Evolutionary conservation across 1,140 invertebrate species (phyloP).

Genomic region (Neocloeon triangulifer): DNA sequence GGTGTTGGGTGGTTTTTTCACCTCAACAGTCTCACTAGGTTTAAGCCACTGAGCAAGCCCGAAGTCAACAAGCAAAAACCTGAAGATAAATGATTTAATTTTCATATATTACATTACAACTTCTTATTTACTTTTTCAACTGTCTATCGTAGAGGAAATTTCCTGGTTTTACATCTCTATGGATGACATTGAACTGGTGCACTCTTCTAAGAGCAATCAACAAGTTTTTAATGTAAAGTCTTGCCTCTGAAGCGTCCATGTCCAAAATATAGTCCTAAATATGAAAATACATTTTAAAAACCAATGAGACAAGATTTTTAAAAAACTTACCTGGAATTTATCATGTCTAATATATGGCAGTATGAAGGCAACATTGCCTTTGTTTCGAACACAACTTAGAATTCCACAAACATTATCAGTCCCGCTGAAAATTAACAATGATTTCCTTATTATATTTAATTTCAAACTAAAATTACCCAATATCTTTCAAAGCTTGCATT

Average conservation of each 20-base stretch:
- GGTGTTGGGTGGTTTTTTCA: too few species aligned
- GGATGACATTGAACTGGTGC: slow-evolving; percentile 68
- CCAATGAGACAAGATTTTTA: slow-evolving; percentile 5
- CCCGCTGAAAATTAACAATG: slow-evolving; percentile 35
- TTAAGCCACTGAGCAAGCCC: slow-evolving; percentile 47
- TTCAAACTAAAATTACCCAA: slow-evolving; percentile 32
- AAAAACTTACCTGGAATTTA: slow-evolving; percentile 42
- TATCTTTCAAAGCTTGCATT: slow-evolving; percentile 49
- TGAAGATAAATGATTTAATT: slow-evolving; percentile 13
- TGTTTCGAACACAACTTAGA: slow-evolving; percentile 49
- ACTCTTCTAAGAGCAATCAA: slow-evolving; percentile 54
- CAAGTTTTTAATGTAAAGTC: slow-evolving; percentile 62
- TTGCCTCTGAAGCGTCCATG: slow-evolving; percentile 46
- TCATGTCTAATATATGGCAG: slow-evolving; percentile 77
- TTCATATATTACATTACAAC: not conserved
- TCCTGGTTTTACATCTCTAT: slow-evolving; percentile 80
- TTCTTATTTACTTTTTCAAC: slow-evolving; percentile 45
- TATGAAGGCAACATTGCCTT: slow-evolving; percentile 64
- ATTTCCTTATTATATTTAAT: too few species aligned
- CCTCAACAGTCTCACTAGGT: too few species aligned
- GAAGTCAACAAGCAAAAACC: slow-evolving; percentile 67
- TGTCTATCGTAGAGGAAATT: slow-evolving; percentile 73
- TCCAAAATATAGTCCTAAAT: slow-evolving; percentile 50
- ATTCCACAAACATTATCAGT: slow-evolving; percentile 61
- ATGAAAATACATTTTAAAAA: slow-evolving; percentile 6